Conservation (phyloP, 2,797 vertebrate genomes). For the Falco rusticolus region DNA sequence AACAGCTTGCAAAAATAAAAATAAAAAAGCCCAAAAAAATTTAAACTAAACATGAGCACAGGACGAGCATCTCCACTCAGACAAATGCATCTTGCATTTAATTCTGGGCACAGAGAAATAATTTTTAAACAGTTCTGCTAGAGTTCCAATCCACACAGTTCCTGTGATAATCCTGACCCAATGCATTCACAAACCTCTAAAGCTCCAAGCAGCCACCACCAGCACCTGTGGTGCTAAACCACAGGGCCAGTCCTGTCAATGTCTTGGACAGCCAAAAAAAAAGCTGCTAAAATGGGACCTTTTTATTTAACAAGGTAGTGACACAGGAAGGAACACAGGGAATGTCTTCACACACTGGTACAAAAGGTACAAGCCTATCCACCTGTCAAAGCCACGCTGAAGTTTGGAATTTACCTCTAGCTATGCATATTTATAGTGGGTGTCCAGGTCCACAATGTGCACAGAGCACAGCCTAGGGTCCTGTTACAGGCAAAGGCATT, state of each 20-base stretch:
- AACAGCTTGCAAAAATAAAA: neutral
- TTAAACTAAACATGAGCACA: neutral
- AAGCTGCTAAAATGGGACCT: neutral
- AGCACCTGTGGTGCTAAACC: neutral
- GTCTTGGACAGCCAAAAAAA: neutral
- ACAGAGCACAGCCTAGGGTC: neutral
- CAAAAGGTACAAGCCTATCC: neutral
- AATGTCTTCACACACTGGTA: neutral
- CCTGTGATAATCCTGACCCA: neutral
- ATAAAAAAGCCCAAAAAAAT: neutral
- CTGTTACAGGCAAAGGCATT: neutral
- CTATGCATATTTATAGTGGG: neutral
- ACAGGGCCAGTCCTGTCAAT: neutral
- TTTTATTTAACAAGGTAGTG: neutral
- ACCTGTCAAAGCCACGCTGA: neutral
- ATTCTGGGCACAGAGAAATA: neutral
- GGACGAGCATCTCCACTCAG: neutral
- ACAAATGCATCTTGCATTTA: neutral
- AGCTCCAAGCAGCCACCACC: neutral
- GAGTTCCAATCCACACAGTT: neutral
- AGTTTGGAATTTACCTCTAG: neutral
- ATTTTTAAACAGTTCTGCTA: neutral
- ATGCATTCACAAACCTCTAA: neutral
- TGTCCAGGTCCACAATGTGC: neutral
- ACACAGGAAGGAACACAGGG: neutral